Evolutionary conservation across 2,797 vertebrate genomes (phyloP).

Genomic region (Parauchenoglanis punctatus): DNA sequence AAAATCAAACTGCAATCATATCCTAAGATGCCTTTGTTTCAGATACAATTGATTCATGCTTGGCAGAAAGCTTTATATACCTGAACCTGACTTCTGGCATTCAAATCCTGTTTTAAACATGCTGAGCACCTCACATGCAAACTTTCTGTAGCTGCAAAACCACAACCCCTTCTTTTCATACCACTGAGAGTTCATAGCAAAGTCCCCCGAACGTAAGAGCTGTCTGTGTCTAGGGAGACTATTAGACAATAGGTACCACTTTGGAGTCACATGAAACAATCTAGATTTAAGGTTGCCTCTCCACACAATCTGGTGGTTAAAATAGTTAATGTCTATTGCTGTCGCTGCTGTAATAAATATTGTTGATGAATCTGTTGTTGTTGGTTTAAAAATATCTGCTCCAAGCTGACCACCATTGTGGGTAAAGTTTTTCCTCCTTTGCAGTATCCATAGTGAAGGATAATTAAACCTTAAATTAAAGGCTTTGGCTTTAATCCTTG

Average conservation of each 20-base stretch:
- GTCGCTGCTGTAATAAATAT: background rate
- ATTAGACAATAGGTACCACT: background rate
- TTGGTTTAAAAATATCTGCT: constrained; percentile 6
- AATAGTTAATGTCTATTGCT: background rate
- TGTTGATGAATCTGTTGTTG: background rate
- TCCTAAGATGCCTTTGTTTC: background rate
- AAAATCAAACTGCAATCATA: background rate
- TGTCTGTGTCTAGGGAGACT: background rate
- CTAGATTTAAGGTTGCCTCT: background rate
- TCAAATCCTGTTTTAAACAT: background rate
- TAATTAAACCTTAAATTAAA: constrained; percentile 6
- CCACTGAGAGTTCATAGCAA: background rate
- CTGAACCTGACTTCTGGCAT: background rate
- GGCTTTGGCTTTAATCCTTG: background rate
- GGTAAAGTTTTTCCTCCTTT: background rate
- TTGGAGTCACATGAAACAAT: background rate
- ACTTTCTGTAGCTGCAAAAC: background rate
- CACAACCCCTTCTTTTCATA: background rate
- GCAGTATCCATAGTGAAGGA: background rate
- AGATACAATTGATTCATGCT: background rate
- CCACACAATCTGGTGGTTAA: background rate
- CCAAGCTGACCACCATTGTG: background rate
- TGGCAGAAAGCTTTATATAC: background rate
- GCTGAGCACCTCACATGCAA: background rate
- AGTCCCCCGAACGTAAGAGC: background rate